Percentiles rank a stretch among this genome's conserved stretches.
These are phyloP conservation scores for Tapirus terrestris DNA, from an alignment of 2,113 vertebrate species.

Conservation along the genomic window DNA sequence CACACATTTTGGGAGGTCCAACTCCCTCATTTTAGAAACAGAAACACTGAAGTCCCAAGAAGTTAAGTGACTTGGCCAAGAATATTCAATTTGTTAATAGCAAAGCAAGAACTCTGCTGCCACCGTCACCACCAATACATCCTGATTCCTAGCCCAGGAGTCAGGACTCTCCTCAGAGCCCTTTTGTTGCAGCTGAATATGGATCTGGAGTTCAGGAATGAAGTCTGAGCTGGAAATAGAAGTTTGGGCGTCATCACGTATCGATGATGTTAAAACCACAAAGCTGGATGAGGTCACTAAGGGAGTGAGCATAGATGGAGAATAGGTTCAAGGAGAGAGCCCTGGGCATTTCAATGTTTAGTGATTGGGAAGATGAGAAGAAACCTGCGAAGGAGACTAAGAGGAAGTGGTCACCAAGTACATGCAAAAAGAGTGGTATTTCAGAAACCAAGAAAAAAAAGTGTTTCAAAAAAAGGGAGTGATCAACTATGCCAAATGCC, in stretches of 20 bases:
- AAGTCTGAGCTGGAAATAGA: not conserved
- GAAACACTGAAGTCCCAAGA: not conserved
- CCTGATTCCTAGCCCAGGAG: not conserved
- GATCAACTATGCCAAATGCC: not conserved
- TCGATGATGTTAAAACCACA: not conserved
- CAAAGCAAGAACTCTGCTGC: not conserved
- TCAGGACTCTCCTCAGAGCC: not conserved
- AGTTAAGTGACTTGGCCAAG: not conserved
- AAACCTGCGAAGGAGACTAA: not conserved
- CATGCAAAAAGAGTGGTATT: not conserved
- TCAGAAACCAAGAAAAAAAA: not conserved
- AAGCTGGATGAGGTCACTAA: not conserved
- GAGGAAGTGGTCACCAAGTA: not conserved
- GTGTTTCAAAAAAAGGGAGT: not conserved
- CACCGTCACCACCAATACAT: not conserved
- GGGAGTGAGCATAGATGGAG: not conserved
- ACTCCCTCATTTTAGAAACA: not conserved
- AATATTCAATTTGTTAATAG: not conserved
- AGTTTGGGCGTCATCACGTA: not conserved
- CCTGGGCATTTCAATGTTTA: not conserved
- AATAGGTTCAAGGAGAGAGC: not conserved
- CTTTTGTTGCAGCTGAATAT: not conserved
- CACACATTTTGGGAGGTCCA: not conserved
- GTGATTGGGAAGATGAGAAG: not conserved
- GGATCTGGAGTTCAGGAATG: not conserved